These are phyloP conservation scores for Lepidurus packardi DNA, from an alignment of 1,140 invertebrate species.

Conservation along the genomic window DNA sequence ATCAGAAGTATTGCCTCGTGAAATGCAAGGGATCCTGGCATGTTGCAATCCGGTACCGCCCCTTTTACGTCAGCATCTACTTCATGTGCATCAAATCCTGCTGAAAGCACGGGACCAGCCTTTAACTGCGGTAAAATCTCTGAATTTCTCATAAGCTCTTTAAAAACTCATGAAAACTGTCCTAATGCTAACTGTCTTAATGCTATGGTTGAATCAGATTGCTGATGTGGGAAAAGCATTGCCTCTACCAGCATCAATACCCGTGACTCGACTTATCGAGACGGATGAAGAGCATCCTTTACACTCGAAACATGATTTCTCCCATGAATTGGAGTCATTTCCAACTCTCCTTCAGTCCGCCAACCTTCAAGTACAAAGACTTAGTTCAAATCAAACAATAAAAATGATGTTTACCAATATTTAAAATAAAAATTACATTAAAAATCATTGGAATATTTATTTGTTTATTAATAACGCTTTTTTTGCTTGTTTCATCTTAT, in stretches of 20 bases:
- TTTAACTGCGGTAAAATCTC: conserved; percentile 54
- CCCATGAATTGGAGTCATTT: not conserved
- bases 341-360: not conserved
- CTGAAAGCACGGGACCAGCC: conserved; percentile 66
- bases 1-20: conserved; percentile 80
- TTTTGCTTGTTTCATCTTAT: not conserved
- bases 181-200: too few relatives aligned
- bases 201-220: not conserved
- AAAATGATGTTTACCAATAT: too few relatives aligned
- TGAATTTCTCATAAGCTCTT: not conserved
- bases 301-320: conserved; percentile 1
- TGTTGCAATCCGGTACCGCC: conserved; percentile 91
- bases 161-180: too few relatives aligned
- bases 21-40: conserved; percentile 86
- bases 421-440: too few relatives aligned
- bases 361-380: not conserved
- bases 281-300: not conserved
- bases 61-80: conserved; percentile 68
- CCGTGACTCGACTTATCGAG: not conserved
- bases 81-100: conserved; percentile 69
- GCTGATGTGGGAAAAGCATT: not conserved
- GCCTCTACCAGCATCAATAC: not conserved
- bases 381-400: too few relatives aligned
- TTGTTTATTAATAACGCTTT: not conserved
- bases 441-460: too few relatives aligned